Evolutionary conservation across 2,888 invertebrate species (phyloP).

Genomic region (Philaethria dido): DNA sequence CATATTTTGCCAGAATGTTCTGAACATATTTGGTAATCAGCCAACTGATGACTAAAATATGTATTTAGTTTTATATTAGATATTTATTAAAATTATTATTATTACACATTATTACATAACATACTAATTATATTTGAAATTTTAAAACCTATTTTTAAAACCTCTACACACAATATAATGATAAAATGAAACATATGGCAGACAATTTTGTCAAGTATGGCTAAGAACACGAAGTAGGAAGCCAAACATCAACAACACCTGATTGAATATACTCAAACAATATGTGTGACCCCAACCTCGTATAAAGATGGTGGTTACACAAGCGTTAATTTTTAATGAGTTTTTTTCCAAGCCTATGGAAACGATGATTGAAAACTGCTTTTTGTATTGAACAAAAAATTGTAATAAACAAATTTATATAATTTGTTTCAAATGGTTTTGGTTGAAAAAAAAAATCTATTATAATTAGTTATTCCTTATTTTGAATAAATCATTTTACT

Average conservation of each 20-base stretch:
- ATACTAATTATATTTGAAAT: too few species aligned
- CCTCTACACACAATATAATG: constrained; percentile 21
- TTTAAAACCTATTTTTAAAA: background rate
- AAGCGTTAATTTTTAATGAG: constrained; percentile 22
- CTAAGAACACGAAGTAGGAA: constrained; percentile 39
- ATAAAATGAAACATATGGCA: constrained; percentile 42
- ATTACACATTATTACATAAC: background rate
- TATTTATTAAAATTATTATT: background rate
- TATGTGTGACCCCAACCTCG: constrained; percentile 24
- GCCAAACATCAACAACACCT: constrained; percentile 46
- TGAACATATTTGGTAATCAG: background rate
- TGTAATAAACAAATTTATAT: background rate
- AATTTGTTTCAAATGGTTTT: background rate
- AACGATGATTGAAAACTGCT: background rate
- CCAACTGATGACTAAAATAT: background rate
- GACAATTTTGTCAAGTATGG: constrained; percentile 46
- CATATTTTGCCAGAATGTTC: background rate
- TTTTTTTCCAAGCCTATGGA: background rate
- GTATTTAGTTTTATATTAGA: background rate
- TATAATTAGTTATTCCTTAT: background rate
- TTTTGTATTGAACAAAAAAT: background rate
- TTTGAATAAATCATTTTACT: background rate
- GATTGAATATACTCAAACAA: constrained; percentile 37
- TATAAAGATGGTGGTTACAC: constrained; percentile 10
- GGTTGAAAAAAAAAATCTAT: background rate